A percentile compares a stretch with the other conserved stretches of the same genome.
phyloP scores from a whole-genome alignment of 2,113 vertebrate species.

The Pseudorasbora parva region DNA sequence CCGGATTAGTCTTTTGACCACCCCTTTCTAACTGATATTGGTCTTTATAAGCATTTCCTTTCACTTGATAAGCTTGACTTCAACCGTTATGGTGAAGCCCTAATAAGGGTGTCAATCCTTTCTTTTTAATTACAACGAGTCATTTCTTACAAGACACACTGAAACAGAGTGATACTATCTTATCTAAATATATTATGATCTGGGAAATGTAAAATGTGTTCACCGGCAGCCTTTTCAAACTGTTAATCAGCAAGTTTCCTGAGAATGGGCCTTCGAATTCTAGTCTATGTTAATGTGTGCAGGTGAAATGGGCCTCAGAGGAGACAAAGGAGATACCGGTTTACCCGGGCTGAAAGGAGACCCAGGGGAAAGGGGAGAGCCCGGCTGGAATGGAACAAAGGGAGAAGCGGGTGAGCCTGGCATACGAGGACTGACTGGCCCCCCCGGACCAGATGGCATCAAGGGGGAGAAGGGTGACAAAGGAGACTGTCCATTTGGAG shows the following conservation, averaged over 20 bases:
- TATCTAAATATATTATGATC: neutral
- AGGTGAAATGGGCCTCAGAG: constrained; percentile 86
- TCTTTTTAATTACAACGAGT: neutral
- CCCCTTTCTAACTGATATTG: neutral
- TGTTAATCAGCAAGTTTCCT: neutral
- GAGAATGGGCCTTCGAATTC: neutral
- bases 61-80: neutral
- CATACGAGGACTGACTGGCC: constrained; percentile 67
- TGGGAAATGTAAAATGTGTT: neutral
- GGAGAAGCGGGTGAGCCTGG: constrained; percentile 81
- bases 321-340: constrained; percentile 84
- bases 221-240: neutral
- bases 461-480: constrained; percentile 86
- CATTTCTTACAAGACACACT: neutral
- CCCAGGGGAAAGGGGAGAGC: constrained; percentile 84
- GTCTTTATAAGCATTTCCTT: neutral
- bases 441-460: constrained; percentile 74
- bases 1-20: neutral
- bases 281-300: constrained; percentile 46
- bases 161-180: neutral
- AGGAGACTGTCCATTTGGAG: constrained; percentile 74
- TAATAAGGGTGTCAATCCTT: neutral
- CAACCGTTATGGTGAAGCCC: neutral
- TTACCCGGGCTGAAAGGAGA: constrained; percentile 84
- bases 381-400: constrained; percentile 83